Evolutionary conservation across 2,888 invertebrate species (phyloP).

Genomic region (Lasioglossum zephyrum): DNA sequence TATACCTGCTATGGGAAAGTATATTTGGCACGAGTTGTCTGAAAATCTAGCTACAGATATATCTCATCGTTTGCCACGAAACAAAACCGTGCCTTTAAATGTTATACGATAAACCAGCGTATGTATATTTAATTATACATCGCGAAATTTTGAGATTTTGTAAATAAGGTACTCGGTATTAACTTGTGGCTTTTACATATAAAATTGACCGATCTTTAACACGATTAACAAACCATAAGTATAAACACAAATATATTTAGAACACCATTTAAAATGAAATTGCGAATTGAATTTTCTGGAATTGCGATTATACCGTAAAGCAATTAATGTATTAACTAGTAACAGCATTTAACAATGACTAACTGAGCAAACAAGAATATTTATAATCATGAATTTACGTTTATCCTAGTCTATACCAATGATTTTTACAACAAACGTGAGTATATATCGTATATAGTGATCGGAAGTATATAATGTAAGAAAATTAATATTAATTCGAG

Average conservation of each 20-base stretch:
- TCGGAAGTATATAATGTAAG: constrained; percentile 41
- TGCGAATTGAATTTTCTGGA: neutral
- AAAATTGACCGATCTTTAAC: neutral
- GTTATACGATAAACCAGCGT: constrained; percentile 89
- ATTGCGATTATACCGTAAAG: constrained; percentile 2
- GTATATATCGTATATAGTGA: constrained; percentile 29
- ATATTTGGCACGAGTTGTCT: constrained; percentile 94
- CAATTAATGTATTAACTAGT: constrained; percentile 23
- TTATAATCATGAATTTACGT: constrained; percentile 47
- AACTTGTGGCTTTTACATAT: constrained; percentile 14
- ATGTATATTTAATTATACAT: constrained; percentile 11
- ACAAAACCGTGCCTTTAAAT: constrained; percentile 92
- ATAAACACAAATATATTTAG: neutral
- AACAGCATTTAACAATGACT: constrained; percentile 36
- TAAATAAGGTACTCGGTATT: neutral
- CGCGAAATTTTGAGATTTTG: constrained; percentile 23
- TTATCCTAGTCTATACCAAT: constrained; percentile 72
- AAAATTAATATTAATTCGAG: constrained; percentile 37
- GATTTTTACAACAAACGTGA: constrained; percentile 55
- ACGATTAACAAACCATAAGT: constrained; percentile 13
- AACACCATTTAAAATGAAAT: neutral
- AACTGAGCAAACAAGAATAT: constrained; percentile 45
- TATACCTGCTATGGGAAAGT: constrained; percentile 94
- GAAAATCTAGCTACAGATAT: constrained; percentile 89
- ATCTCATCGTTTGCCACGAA: constrained; percentile 89